phyloP scores from a whole-genome alignment of 2,113 vertebrate genomes.

The Siniperca chuatsi region DNA sequence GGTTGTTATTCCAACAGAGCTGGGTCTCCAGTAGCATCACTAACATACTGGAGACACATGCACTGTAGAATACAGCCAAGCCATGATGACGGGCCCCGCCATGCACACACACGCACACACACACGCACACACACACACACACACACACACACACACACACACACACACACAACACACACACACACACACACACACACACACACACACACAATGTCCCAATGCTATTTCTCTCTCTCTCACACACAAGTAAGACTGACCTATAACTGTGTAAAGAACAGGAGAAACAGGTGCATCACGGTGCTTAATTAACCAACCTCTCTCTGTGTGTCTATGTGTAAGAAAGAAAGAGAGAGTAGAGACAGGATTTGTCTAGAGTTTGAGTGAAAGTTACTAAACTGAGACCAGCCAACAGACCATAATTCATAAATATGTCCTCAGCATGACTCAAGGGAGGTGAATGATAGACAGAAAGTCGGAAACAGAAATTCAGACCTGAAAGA shows the following conservation, averaged over 20 bases:
- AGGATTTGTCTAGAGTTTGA: not conserved
- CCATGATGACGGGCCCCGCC: conserved; percentile 74
- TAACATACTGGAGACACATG: conserved; percentile 99
- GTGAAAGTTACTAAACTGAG: conserved; percentile 41
- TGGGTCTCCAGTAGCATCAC: conserved; percentile 92
- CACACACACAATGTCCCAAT: not conserved
- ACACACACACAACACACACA: conserved; percentile 15
- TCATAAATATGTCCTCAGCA: conserved; percentile 50
- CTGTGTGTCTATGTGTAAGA: not conserved
- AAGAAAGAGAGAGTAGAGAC: not conserved
- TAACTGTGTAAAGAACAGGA: conserved; percentile 25
- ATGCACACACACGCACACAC: conserved; percentile 9
- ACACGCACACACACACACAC: conserved; percentile 6
- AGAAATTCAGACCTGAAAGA: conserved; percentile 26
- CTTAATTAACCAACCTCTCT: conserved; percentile 37
- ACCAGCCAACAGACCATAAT: conserved; percentile 24
- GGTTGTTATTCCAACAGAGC: conserved; percentile 99
- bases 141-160: conserved; percentile 14
- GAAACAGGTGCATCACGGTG: conserved; percentile 18
- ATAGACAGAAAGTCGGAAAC: conserved; percentile 41
- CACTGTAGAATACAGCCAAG: conserved; percentile 99
- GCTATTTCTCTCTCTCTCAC: not conserved
- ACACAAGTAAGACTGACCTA: conserved; percentile 8
- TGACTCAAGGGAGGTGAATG: conserved; percentile 33
- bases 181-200: conserved; percentile 11